A percentile compares a stretch with the other conserved stretches of the same genome.
Conservation (phyloP, 2,888 invertebrate species). For the Aromia moschata region DNA sequence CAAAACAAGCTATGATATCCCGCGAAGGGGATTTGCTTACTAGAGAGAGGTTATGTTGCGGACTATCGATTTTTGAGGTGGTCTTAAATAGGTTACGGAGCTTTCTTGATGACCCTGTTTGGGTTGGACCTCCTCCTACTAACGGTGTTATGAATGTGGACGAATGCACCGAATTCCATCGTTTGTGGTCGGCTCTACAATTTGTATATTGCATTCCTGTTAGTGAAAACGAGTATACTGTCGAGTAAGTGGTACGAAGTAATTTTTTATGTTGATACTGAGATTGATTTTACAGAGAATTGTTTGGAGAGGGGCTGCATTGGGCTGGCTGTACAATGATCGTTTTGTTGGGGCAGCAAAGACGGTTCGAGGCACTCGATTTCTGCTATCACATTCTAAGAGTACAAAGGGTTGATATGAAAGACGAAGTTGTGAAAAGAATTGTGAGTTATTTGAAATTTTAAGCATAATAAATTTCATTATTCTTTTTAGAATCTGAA, state of each 20-base stretch:
- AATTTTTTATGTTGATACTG: not conserved
- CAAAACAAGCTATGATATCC: conserved; percentile 95
- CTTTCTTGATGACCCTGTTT: conserved; percentile 88
- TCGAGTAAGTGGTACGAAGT: conserved; percentile 77
- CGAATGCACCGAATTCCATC: conserved; percentile 96
- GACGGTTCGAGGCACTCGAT: conserved; percentile 96
- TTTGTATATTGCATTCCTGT: conserved; percentile 98
- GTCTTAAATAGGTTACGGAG: conserved; percentile 87
- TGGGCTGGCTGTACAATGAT: conserved; percentile 99
- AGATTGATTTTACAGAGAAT: conserved; percentile 70
- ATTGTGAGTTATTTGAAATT: conserved; percentile 79
- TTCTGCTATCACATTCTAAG: conserved; percentile 98
- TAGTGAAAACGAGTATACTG: conserved; percentile 94
- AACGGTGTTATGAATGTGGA: conserved; percentile 97
- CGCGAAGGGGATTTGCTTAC: conserved; percentile 96
- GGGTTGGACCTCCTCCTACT: conserved; percentile 87
- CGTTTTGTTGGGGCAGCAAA: conserved; percentile 91
- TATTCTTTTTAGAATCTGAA: conserved; percentile 79
- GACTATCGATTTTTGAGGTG: conserved; percentile 95
- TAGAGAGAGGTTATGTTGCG: conserved; percentile 96
- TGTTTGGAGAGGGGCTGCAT: conserved; percentile 98
- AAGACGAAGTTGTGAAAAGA: conserved; percentile 93
- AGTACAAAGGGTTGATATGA: conserved; percentile 95
- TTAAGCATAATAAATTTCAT: conserved; percentile 1
- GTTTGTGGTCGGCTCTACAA: conserved; percentile 96